These are phyloP conservation scores for Diploptera punctata DNA, from an alignment of 2,888 invertebrate genomes.

Conservation along the genomic window DNA sequence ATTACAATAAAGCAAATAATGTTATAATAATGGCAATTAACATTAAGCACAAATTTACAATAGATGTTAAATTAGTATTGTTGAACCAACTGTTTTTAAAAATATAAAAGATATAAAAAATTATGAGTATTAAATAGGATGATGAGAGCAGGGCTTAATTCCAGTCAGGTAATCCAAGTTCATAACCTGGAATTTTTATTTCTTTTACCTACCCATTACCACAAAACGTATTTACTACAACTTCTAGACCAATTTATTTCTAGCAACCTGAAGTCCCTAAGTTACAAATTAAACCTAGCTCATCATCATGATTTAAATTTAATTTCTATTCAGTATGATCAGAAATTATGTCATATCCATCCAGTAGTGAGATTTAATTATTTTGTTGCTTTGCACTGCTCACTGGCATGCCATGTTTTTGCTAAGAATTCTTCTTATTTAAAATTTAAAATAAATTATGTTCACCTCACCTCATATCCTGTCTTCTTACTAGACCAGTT, in stretches of 20 bases:
- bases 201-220: background rate
- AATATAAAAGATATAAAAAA: background rate
- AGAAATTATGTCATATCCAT: no score
- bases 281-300: background rate
- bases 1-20: background rate
- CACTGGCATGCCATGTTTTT: no score
- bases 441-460: no score
- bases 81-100: background rate
- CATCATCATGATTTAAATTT: no score
- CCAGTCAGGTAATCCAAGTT: background rate
- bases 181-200: background rate
- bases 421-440: no score
- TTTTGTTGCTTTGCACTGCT: no score
- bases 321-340: no score
- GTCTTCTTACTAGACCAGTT: no score
- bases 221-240: background rate
- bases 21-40: background rate
- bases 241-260: background rate
- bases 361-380: no score
- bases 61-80: background rate
- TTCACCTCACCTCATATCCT: no score
- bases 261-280: background rate
- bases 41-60: slow-evolving; percentile 8
- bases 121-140: background rate
- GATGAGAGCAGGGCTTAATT: background rate